Conservation (phyloP, 2,797 vertebrate species). For the Danio jaintianensis region DNA sequence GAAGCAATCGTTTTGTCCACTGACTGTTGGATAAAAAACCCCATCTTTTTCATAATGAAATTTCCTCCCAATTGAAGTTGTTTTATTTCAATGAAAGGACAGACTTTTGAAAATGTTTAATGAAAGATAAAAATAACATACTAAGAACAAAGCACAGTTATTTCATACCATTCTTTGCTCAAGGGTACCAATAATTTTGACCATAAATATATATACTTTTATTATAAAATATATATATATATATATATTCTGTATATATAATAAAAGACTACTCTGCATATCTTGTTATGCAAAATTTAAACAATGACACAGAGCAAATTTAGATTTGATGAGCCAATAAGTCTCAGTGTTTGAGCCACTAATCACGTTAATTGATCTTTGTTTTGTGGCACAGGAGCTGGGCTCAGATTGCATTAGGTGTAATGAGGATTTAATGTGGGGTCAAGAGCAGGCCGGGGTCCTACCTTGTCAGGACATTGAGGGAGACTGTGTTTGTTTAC, state of each 20-base stretch:
- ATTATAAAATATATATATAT: no score
- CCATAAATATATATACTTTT: no score
- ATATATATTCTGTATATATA: no score
- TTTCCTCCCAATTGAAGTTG: no score
- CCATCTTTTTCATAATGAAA: no score
- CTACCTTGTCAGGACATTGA: conserved; percentile 54
- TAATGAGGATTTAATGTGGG: conserved; percentile 67
- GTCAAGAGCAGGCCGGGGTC: conserved; percentile 60
- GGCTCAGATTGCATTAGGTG: conserved; percentile 64
- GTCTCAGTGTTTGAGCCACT: conserved; percentile 53
- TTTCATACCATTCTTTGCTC: no score
- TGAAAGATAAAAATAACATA: background rate
- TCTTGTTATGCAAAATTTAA: background rate
- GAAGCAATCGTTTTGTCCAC: no score
- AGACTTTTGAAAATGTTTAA: no score
- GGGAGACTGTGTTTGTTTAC: conserved; percentile 61
- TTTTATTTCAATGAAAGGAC: no score
- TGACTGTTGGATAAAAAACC: no score
- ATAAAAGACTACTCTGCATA: background rate
- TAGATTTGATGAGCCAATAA: conserved; percentile 54
- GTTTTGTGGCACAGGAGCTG: conserved; percentile 54
- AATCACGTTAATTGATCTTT: conserved; percentile 66
- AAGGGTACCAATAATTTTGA: no score
- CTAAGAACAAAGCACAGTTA: background rate
- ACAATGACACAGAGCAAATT: conserved; percentile 37